phyloP scores from a whole-genome alignment of 2,888 invertebrate genomes.

The Lepidochitona cinerea region DNA sequence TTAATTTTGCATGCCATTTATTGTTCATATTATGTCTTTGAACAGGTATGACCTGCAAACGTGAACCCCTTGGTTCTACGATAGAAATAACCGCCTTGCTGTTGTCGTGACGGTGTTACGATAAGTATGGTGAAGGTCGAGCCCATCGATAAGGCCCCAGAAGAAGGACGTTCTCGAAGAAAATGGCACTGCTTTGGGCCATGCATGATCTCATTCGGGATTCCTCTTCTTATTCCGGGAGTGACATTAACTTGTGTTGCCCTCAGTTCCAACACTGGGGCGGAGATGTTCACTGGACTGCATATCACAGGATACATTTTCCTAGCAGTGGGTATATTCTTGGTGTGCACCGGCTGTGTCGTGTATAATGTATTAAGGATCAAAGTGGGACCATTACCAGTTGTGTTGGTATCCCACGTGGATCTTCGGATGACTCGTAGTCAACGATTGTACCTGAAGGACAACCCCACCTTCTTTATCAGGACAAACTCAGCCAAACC shows the following conservation, averaged over 20 bases:
- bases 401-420: background rate
- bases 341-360: background rate
- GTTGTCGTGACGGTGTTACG: too few species aligned
- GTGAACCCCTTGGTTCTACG: too few species aligned
- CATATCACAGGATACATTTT: background rate
- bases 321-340: background rate
- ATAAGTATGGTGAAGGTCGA: too few species aligned
- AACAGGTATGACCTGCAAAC: too few species aligned
- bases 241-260: conserved; percentile 2
- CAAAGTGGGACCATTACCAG: background rate
- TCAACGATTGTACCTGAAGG: background rate
- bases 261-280: background rate
- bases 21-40: too few species aligned
- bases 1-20: too few species aligned
- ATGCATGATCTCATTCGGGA: conserved; percentile 2
- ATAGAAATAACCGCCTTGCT: too few species aligned
- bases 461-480: background rate
- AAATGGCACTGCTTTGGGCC: background rate
- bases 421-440: background rate
- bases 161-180: background rate
- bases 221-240: background rate
- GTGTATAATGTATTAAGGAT: background rate
- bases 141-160: too few species aligned
- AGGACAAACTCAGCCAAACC: background rate
- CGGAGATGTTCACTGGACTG: background rate